Conservation (phyloP, 1,140 invertebrate species). For the Drosophila insularis region DNA sequence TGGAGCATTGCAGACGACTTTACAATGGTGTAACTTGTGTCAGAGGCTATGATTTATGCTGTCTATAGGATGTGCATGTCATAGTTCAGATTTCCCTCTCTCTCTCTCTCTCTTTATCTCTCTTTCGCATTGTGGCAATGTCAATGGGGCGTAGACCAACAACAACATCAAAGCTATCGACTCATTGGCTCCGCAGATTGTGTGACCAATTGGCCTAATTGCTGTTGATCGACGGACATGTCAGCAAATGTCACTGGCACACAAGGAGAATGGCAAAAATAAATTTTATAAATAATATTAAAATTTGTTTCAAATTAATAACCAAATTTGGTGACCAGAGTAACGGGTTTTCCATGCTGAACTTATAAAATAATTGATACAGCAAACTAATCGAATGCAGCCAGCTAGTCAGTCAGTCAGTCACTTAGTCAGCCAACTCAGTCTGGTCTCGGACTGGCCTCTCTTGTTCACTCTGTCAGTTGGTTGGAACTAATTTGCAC, state of each 20-base stretch:
- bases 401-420: constrained; percentile 43
- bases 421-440: constrained; percentile 37
- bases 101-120: too few relatives aligned
- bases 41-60: constrained; percentile 61
- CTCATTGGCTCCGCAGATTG: neutral
- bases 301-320: constrained; percentile 53
- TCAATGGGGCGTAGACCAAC: constrained; percentile 36
- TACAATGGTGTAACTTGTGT: constrained; percentile 46
- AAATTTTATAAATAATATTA: constrained; percentile 13
- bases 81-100: constrained; percentile 51
- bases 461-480: constrained; percentile 45
- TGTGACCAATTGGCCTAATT: constrained; percentile 57
- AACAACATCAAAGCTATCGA: constrained; percentile 11
- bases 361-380: constrained; percentile 28
- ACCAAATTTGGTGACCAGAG: constrained; percentile 61
- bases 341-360: constrained; percentile 38
- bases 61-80: constrained; percentile 47
- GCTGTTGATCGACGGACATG: constrained; percentile 53
- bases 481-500: constrained; percentile 74
- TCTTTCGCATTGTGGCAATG: constrained; percentile 32
- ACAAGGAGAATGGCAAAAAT: constrained; percentile 42
- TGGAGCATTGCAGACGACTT: constrained; percentile 49
- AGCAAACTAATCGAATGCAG: constrained; percentile 39
- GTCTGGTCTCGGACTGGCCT: neutral
- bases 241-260: constrained; percentile 65